Evolutionary conservation across 35 echinoderm and acorn worm genomes (phyloP).

Genomic region (Chiridota heheva): DNA sequence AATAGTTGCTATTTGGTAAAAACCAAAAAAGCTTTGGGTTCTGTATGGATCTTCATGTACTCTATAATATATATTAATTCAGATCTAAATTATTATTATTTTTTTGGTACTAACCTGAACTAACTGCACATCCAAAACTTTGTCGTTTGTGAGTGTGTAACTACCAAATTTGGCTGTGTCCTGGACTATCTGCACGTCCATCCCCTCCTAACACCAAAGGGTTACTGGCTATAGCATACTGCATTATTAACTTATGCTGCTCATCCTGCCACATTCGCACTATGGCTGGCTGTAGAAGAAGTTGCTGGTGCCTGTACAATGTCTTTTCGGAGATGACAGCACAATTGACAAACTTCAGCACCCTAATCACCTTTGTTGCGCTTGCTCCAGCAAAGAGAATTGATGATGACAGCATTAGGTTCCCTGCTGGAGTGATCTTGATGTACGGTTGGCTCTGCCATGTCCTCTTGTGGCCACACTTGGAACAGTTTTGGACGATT

Average conservation of each 20-base stretch:
- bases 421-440: constrained; percentile 4
- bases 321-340: not conserved
- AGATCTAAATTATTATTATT: not conserved
- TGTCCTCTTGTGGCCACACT: not conserved
- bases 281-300: constrained; percentile 3
- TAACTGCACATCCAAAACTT: constrained; percentile 1
- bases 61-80: not conserved
- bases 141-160: constrained; percentile 32
- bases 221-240: not conserved
- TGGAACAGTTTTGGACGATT: constrained; percentile 11
- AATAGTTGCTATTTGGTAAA: not conserved
- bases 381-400: constrained; percentile 51
- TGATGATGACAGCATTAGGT: constrained; percentile 20
- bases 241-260: not conserved
- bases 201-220: constrained; percentile 20
- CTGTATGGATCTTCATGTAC: not conserved
- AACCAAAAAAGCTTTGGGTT: too few species aligned
- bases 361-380: constrained; percentile 8
- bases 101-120: constrained; percentile 20
- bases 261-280: constrained; percentile 8
- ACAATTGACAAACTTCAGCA: constrained; percentile 22
- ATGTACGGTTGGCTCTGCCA: constrained; percentile 48
- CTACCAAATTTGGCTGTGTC: constrained; percentile 35
- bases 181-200: constrained; percentile 19
- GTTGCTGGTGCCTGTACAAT: constrained; percentile 8